Evolutionary conservation across 2,888 invertebrate genomes (phyloP).

Genomic region (Drosophila niveifrons): DNA sequence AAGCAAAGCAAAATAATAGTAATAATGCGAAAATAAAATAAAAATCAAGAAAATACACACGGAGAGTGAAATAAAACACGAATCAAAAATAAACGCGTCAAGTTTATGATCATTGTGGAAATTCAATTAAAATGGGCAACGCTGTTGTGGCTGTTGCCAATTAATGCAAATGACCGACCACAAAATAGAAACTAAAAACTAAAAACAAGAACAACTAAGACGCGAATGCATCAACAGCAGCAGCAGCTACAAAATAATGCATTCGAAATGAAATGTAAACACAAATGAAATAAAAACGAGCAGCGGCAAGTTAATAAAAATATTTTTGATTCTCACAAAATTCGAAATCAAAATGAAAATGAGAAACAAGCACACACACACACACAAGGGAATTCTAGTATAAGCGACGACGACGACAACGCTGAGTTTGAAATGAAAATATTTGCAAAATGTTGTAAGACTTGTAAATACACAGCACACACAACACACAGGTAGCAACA

Average conservation of each 20-base stretch:
- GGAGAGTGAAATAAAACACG: constrained; percentile 54
- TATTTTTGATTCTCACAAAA: constrained; percentile 44
- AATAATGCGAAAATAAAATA: constrained; percentile 67
- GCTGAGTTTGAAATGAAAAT: constrained; percentile 41
- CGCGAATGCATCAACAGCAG: too few relatives aligned
- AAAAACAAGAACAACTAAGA: constrained; percentile 28
- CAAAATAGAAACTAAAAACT: constrained; percentile 67
- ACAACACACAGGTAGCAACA: background rate
- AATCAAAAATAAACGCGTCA: constrained; percentile 60
- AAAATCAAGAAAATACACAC: constrained; percentile 39
- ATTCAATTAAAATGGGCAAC: constrained; percentile 75
- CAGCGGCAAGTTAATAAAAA: constrained; percentile 63
- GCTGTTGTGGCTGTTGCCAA: constrained; percentile 53
- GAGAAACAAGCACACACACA: background rate
- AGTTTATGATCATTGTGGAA: constrained; percentile 65
- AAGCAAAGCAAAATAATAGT: constrained; percentile 74
- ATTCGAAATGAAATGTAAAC: constrained; percentile 57
- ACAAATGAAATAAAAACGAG: constrained; percentile 19
- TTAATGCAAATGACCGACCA: constrained; percentile 73
- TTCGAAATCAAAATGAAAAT: constrained; percentile 6
- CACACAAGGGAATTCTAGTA: background rate
- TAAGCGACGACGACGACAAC: background rate
- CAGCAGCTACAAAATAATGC: constrained; percentile 13
- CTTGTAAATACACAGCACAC: constrained; percentile 42
- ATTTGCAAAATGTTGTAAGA: constrained; percentile 57